Evolutionary conservation across 2,113 vertebrate genomes (phyloP), one percentile per base, ranked within the genome.

Genomic region (Stercorarius parasiticus): DNA sequence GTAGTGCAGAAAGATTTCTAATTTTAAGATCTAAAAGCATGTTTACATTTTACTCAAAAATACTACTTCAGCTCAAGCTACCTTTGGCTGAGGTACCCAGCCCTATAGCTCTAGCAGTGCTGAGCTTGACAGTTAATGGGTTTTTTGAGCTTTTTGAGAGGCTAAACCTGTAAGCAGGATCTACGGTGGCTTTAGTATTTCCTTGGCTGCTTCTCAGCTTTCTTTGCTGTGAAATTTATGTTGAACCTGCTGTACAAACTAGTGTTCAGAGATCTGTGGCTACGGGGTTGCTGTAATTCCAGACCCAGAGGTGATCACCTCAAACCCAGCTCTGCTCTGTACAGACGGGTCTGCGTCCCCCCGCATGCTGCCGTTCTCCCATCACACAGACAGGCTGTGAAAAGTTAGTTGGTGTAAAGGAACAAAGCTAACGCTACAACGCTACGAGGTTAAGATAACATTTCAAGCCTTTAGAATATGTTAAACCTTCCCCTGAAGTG

Each of bases 281-380:
- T 49, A 8, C 34, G 17, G 16, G 6, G 13, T 47, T 55, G 21
- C 26, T 45, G 43, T 34, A 16, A 38, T 53, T 52, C 27, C 16
- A 38, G n/a, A 17, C 30, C 26, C 16, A 23, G 27, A 42, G 9
- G 8, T 59, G 11, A 58, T 14, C 13, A 18, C 22, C 11, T 62
- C 34, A 53, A 66, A 22, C 5, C 5, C 42, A 43, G 20, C 18
- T 67, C 42, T 66, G n/a, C 10, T 73, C 45, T 27, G 22, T 5
- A 5, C 19, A 23, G 45, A 4, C 32, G 29, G n/a, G 34, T 6
- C 26, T 29, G 19, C 2, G 4, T 10, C 0, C 3, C 11, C 14
- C 26, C 2, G 3, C 14, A 30, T 3, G 5, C 17, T 16, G 36
- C 27, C 11, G 1, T 55, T 38, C 27, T 53, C 7, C n/a, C 49